A percentile compares a stretch with the other conserved stretches of the same genome.
Conservation (phyloP, 1,140 invertebrate genomes). For the Drosophila athabasca region DNA sequence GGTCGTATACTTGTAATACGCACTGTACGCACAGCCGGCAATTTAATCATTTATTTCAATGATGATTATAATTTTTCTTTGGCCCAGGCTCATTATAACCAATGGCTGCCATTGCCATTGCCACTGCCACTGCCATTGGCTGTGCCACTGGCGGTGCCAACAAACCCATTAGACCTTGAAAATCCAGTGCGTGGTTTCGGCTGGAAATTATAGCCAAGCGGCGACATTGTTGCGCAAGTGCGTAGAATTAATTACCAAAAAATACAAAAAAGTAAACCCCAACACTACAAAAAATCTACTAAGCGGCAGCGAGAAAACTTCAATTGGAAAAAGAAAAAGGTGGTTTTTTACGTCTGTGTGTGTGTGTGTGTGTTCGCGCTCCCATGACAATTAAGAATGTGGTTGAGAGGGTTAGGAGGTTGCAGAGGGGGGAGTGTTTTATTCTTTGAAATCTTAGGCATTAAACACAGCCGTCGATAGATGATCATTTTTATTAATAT, state of each 20-base stretch:
- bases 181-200: constrained; percentile 54
- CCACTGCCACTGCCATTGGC: too few species aligned
- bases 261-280: neutral
- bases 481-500: too few species aligned
- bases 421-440: neutral
- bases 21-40: constrained; percentile 33
- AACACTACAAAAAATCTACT: neutral
- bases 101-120: constrained; percentile 32
- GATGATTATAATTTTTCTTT: constrained; percentile 72
- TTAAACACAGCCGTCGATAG: constrained; percentile 9
- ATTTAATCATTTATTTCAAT: constrained; percentile 77
- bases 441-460: constrained; percentile 31
- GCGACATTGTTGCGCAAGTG: constrained; percentile 72
- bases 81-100: constrained; percentile 64
- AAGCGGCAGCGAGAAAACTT: constrained; percentile 5
- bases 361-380: constrained; percentile 35
- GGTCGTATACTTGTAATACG: constrained; percentile 23
- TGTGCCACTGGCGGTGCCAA: constrained; percentile 38
- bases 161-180: constrained; percentile 81
- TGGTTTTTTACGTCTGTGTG: neutral
- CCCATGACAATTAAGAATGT: constrained; percentile 72
- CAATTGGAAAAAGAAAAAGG: constrained; percentile 53
- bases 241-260: constrained; percentile 74
- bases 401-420: constrained; percentile 24
- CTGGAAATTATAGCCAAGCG: constrained; percentile 59